Base-by-base conservation (phyloP, 2,113 vertebrate species). In the Martes martes region DNA sequence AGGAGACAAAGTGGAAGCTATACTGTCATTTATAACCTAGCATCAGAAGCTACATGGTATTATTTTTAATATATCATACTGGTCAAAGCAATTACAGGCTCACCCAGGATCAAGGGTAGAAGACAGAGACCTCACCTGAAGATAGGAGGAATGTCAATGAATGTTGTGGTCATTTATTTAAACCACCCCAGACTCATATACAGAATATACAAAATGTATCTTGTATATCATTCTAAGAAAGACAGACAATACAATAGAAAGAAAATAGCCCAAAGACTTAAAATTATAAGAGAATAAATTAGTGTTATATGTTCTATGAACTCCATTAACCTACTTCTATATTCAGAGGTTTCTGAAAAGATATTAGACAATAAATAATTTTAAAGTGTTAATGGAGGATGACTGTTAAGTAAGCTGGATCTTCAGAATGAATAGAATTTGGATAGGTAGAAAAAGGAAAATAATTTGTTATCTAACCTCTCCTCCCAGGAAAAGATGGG, bases 291-390 rank as follows among this genome's bases (percentile, higher is more conserved):
- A 73, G 28, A 91, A 11, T 74, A 91, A 88, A 91, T 96, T 89
- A 91, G 13, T 91, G 21, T 76, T 85, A 85, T 79, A 47, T 7
- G 76, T 89, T 71, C 26, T 26, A 67, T 87, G 81, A 94, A 84
- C 74, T 52, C 61, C 67, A 88, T 91, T 86, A 94, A 85, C 67
- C 67, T 94, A 90, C 45, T 79, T 87, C 15, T 79, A 55, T 31
- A 95, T 45, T 90, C 52, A 97, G 94, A 94, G 23, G 91, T 59
- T 33, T 85, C 7, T 39, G 74, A 39, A 80, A 93, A 91, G 2
- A 81, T 71, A 95, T 57, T 74, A 36, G 21, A 78, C 2, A 61
- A 28, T 83, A 79, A 65, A 65, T 94, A 71, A 78, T 47, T 93
- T 95, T 73, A 92, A 89, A 39, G 23, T 93, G 69, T 59, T 92